phyloP scores from a whole-genome alignment of 2,797 vertebrate genomes.

The Gymnodraco acuticeps region DNA sequence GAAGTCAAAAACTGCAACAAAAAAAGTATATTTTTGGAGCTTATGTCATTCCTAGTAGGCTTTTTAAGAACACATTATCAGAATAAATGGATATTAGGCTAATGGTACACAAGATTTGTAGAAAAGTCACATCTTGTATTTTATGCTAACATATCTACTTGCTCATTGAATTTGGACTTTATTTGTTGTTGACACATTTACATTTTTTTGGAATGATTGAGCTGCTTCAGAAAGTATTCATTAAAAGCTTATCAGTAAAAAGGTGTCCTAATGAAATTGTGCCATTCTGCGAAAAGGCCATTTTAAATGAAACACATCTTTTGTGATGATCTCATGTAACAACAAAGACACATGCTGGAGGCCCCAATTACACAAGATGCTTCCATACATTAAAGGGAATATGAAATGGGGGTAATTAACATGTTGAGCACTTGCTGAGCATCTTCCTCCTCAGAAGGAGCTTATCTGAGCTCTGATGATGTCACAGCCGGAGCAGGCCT shows the following conservation, averaged over 20 bases:
- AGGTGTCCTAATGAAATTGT: slow-evolving; percentile 12
- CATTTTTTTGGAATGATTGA: neutral
- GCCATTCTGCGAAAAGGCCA: slow-evolving; percentile 24
- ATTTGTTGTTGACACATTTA: neutral
- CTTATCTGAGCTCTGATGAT: slow-evolving; percentile 67
- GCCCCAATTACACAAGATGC: slow-evolving; percentile 35
- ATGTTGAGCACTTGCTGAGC: slow-evolving; percentile 44
- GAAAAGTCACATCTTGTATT: neutral
- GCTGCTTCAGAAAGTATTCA: neutral
- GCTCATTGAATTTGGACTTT: neutral
- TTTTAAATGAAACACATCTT: slow-evolving; percentile 32
- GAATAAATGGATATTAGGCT: neutral
- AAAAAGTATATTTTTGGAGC: neutral
- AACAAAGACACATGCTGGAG: slow-evolving; percentile 38
- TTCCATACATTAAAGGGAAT: slow-evolving; percentile 55
- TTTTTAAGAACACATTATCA: neutral
- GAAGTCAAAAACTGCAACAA: too few relatives aligned
- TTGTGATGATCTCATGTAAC: slow-evolving; percentile 33
- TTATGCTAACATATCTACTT: neutral
- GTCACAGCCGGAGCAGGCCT: slow-evolving; percentile 67
- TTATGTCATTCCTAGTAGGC: neutral
- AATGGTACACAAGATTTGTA: neutral
- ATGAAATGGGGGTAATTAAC: slow-evolving; percentile 50
- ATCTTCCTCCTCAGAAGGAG: slow-evolving; percentile 58
- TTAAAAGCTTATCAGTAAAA: slow-evolving; percentile 20